These are phyloP conservation scores for Henricia sp. DNA, from an alignment of 53 echinoderm and acorn worm species.

Conservation along the genomic window DNA sequence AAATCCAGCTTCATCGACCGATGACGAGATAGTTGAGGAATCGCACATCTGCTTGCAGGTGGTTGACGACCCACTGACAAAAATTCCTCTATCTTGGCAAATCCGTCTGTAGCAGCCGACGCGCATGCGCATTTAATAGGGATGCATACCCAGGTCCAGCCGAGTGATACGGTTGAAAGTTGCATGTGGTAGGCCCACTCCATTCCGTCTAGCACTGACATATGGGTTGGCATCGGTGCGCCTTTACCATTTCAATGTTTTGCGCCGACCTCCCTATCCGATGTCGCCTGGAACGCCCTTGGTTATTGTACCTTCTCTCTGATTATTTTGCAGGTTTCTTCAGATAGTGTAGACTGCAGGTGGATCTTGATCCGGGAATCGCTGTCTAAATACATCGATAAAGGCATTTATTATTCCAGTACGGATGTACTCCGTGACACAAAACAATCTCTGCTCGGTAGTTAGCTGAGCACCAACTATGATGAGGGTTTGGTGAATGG, in stretches of 20 bases:
- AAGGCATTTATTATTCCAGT: background rate
- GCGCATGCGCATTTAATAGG: background rate
- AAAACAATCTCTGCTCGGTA: conserved; percentile 5
- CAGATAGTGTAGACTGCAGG: background rate
- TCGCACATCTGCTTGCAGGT: background rate
- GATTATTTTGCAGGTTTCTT: background rate
- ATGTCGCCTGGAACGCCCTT: too few relatives aligned
- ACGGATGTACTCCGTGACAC: conserved; percentile 24
- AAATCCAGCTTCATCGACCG: conserved; percentile 32
- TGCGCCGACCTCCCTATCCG: background rate
- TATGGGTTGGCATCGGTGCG: background rate
- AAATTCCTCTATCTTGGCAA: background rate
- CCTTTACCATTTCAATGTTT: background rate
- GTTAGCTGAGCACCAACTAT: conserved; percentile 19
- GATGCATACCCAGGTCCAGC: background rate
- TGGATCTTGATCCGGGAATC: conserved; percentile 2
- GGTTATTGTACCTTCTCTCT: too few relatives aligned
- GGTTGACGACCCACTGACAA: conserved; percentile 41
- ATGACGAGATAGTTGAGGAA: background rate
- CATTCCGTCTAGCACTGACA: background rate
- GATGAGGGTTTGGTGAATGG: background rate
- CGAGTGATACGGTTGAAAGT: background rate
- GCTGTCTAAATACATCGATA: conserved; percentile 11
- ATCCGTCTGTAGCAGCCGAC: background rate
- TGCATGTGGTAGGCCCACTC: background rate